phyloP scores from a whole-genome alignment of 2,113 vertebrate species.

The Alaudala cheleensis region DNA sequence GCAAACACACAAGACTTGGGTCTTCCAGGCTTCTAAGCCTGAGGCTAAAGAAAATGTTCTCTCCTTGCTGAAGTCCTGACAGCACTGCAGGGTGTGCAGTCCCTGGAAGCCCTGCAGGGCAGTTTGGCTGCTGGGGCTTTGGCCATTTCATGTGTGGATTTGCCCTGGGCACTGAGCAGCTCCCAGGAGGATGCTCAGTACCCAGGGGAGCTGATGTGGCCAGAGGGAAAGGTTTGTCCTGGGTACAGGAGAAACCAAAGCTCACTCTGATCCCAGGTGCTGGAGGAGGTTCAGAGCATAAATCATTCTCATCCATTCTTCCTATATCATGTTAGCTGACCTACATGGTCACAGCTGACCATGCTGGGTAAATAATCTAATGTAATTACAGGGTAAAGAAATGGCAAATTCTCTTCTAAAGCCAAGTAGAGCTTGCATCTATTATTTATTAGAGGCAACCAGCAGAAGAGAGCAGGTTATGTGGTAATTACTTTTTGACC shows the following conservation, averaged over 20 bases:
- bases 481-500: conserved; percentile 74
- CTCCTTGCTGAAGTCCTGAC: not conserved
- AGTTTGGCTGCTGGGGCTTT: not conserved
- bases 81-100: not conserved
- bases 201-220: rapidly evolving
- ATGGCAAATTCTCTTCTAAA: conserved; percentile 41
- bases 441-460: conserved; percentile 62
- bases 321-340: not conserved
- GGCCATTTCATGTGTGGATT: not conserved
- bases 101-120: not conserved
- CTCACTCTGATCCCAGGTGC: not conserved
- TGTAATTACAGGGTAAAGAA: conserved; percentile 56
- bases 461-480: conserved; percentile 66
- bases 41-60: not conserved
- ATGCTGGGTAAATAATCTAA: conserved; percentile 61
- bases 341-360: conserved; percentile 51
- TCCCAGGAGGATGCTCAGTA: not conserved
- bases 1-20: not conserved
- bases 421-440: conserved; percentile 39
- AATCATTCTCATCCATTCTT: conserved; percentile 8
- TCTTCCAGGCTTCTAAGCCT: not conserved
- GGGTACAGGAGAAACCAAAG: not conserved
- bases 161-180: not conserved
- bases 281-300: not conserved
- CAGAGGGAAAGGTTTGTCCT: not conserved